These are phyloP conservation scores for Cephalopholis sonnerati DNA, from an alignment of 2,113 vertebrate species.

Conservation along the genomic window DNA sequence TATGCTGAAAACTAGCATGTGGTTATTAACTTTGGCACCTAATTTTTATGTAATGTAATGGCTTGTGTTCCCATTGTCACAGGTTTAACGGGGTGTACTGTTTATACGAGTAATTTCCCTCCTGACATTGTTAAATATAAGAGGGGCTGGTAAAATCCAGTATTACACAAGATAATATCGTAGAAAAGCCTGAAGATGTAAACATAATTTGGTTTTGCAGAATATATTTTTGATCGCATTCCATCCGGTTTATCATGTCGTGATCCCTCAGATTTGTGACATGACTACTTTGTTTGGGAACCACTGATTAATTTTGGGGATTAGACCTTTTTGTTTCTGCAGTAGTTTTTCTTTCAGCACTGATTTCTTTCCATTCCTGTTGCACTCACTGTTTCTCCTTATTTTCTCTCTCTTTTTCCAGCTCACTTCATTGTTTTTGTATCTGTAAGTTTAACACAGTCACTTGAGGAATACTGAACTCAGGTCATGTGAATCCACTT, in stretches of 20 bases:
- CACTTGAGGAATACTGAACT: background rate
- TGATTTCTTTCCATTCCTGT: background rate
- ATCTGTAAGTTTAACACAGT: background rate
- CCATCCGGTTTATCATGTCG: background rate
- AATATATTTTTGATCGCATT: background rate
- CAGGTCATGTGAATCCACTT: slow-evolving; percentile 6
- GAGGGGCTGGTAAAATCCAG: background rate
- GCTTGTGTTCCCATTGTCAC: background rate
- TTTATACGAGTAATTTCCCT: background rate
- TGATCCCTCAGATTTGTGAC: background rate
- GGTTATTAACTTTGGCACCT: background rate
- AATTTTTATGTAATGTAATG: background rate
- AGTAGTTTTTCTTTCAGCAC: background rate
- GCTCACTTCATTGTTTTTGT: background rate
- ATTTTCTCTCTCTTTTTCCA: background rate
- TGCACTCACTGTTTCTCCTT: too few species aligned
- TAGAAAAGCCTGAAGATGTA: background rate
- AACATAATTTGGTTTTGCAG: background rate
- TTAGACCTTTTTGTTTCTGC: background rate
- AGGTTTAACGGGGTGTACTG: background rate
- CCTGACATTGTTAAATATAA: background rate
- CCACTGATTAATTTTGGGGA: background rate
- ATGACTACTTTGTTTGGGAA: too few species aligned
- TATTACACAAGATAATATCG: background rate
- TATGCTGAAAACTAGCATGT: background rate